These are phyloP conservation scores for Poecile montanus DNA, from an alignment of 2,797 vertebrate species.

Conservation along the genomic window DNA sequence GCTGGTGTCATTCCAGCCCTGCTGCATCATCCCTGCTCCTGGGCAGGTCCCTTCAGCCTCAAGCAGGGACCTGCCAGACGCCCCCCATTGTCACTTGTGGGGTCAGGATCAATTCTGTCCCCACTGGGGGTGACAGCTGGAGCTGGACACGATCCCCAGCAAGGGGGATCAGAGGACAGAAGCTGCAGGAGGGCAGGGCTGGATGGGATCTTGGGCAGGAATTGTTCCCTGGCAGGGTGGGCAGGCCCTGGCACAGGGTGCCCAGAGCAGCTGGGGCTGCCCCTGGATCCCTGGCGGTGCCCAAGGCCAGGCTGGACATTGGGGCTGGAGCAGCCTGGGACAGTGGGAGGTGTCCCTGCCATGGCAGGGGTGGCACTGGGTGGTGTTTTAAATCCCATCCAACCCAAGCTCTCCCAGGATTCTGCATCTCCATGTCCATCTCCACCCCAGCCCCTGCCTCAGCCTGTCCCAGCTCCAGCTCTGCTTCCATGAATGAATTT, in stretches of 20 bases:
- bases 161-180: not conserved
- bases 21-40: fast-evolving
- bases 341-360: not conserved
- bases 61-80: fast-evolving
- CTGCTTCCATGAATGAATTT: fast-evolving
- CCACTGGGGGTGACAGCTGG: fast-evolving
- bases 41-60: fast-evolving
- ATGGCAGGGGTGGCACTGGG: not conserved
- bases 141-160: fast-evolving
- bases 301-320: not conserved
- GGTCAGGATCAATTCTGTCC: not conserved
- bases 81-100: fast-evolving
- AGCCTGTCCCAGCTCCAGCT: fast-evolving
- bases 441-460: too few relatives aligned
- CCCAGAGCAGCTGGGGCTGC: not conserved
- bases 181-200: fast-evolving
- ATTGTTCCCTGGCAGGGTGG: fast-evolving
- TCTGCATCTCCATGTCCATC: not conserved
- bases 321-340: not conserved
- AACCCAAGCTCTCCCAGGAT: not conserved
- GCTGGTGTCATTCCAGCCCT: fast-evolving
- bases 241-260: not conserved
- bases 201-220: fast-evolving
- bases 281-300: not conserved
- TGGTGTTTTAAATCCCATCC: fast-evolving